Conservation (phyloP, 2,888 invertebrate species). For the Andrena trimmerana region DNA sequence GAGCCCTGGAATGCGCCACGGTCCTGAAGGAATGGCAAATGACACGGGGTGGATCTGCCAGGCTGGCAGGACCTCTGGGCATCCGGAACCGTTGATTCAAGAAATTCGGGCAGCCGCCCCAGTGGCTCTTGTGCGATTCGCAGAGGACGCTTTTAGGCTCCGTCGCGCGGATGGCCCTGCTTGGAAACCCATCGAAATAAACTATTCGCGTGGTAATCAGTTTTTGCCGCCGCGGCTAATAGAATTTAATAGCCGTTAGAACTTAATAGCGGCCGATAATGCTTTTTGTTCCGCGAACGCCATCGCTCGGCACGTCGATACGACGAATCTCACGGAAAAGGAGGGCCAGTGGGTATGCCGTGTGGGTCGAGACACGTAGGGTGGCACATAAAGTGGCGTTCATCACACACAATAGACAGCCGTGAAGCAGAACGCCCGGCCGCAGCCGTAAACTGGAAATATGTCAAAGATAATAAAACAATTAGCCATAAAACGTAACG, state of each 20-base stretch:
- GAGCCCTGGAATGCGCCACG: constrained; percentile 79
- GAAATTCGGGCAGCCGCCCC: constrained; percentile 26
- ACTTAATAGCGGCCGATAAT: not conserved
- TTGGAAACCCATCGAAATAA: not conserved
- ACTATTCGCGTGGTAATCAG: not conserved
- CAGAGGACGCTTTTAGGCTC: not conserved
- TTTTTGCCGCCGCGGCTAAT: not conserved
- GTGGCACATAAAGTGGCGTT: constrained; percentile 82
- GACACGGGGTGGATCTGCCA: constrained; percentile 52
- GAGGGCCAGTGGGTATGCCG: constrained; percentile 16
- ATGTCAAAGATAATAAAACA: constrained; percentile 85
- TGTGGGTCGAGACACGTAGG: constrained; percentile 59
- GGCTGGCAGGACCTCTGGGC: constrained; percentile 5
- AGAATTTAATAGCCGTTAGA: not conserved
- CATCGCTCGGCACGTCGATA: constrained; percentile 22
- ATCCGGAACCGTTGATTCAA: constrained; percentile 34
- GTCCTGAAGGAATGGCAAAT: constrained; percentile 67
- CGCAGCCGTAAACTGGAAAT: constrained; percentile 84
- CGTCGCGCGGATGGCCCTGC: not conserved
- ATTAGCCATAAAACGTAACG: constrained; percentile 85
- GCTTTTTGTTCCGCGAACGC: not conserved
- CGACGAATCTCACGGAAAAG: constrained; percentile 28
- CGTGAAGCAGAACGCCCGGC: constrained; percentile 82
- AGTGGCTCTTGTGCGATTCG: not conserved
- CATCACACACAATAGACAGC: constrained; percentile 84